A percentile compares a stretch with the other conserved stretches of the same genome.
phyloP scores from a whole-genome alignment of 2,797 vertebrate genomes.

The Phoebastria nigripes region DNA sequence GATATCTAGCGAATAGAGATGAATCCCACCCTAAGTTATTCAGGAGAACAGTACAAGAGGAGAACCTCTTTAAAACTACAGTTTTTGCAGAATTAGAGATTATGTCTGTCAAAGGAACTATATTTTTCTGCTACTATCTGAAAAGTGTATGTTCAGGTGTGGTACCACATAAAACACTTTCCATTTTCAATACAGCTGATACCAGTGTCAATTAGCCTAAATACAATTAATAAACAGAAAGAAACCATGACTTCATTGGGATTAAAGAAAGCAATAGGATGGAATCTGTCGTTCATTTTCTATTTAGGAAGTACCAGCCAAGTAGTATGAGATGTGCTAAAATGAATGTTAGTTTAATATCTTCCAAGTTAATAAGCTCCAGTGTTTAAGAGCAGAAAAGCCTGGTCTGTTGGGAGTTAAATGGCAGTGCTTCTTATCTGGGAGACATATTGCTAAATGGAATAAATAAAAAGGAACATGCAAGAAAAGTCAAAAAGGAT shows the following conservation, averaged over 20 bases:
- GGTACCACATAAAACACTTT: not conserved
- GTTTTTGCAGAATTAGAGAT: not conserved
- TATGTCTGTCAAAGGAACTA: not conserved
- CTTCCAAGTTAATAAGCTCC: not conserved
- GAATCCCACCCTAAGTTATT: not conserved
- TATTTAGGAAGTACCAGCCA: not conserved
- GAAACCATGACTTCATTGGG: not conserved
- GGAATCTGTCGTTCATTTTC: rapidly evolving
- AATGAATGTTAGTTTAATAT: constrained; percentile 1
- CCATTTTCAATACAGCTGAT: not conserved
- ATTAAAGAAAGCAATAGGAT: not conserved
- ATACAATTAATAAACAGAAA: not conserved
- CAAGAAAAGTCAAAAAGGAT: not conserved
- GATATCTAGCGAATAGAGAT: not conserved
- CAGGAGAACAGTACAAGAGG: not conserved
- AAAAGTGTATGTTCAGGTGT: not conserved
- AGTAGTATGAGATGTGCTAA: not conserved
- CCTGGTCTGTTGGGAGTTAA: not conserved
- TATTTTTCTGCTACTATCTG: not conserved
- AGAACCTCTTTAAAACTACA: not conserved
- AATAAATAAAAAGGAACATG: not conserved
- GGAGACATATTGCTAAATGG: not conserved
- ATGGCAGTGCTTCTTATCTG: not conserved
- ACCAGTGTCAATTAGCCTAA: not conserved
- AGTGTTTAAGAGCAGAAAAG: not conserved